Evolutionary conservation across 2,113 vertebrate genomes (phyloP), one percentile per base, ranked within the genome.

Genomic region (Polyodon spathula): DNA sequence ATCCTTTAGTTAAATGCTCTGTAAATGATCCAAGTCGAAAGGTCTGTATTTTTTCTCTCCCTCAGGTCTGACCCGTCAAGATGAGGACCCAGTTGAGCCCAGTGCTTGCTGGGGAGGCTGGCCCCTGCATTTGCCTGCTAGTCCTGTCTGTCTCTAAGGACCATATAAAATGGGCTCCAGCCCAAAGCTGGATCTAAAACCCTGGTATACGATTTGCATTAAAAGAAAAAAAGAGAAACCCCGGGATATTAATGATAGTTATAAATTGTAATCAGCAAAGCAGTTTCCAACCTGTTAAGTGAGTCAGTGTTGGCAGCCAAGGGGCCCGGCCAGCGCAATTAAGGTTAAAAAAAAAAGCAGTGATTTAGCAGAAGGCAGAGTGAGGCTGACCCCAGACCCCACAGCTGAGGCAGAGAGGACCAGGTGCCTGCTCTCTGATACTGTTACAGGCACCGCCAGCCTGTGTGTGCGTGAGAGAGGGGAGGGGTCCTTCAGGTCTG

Each of bases 351-450:
- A n/a, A n/a, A n/a, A n/a, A n/a, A n/a, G n/a, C n/a, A n/a, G n/a
- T n/a, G n/a, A n/a, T n/a, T n/a, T n/a, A n/a, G n/a, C n/a, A n/a
- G n/a, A n/a, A n/a, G n/a, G n/a, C n/a, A n/a, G n/a, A n/a, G n/a
- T n/a, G n/a, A n/a, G n/a, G n/a, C n/a, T n/a, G n/a, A n/a, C n/a
- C n/a, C 46, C 46, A 12, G 46, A n/a, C 46, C n/a, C 46, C n/a
- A 4, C 40, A 4, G 8, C 7, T 50, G 37, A 7, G 10, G 54
- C 59, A 17, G 27, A 53, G 60, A 71, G 5, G 37, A 40, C 50
- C 59, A 58, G 61, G 52, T 53, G 56, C 40, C 6, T 43, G 27
- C 40, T 40, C 42, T 56, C 54, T 65, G 5, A n/a, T 50, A 10
- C 11, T n/a, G 5, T 8, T 4, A 10, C 11, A 50, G n/a, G n/a